Percentiles rank a stretch among this genome's conserved stretches.
Conservation (phyloP, 2,888 invertebrate species). For the Rotaria macrura region DNA sequence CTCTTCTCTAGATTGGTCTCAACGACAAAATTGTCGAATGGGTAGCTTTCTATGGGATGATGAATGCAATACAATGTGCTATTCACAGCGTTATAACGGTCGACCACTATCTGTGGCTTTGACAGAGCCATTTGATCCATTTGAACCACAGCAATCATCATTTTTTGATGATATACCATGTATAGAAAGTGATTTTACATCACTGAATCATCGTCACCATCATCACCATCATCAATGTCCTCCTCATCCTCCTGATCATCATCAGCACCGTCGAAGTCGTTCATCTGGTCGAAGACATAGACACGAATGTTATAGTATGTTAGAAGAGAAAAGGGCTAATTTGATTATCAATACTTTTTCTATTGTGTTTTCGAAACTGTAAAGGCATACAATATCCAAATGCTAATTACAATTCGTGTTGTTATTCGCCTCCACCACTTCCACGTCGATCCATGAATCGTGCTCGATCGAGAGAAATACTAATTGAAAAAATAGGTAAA, state of each 20-base stretch:
- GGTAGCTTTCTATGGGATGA: neutral
- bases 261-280: neutral
- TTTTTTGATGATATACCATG: neutral
- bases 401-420: neutral
- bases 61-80: neutral
- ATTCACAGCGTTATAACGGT: neutral
- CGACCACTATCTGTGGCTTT: neutral
- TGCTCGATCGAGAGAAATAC: neutral
- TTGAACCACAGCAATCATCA: neutral
- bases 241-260: neutral
- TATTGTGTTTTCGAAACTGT: neutral
- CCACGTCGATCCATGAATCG: neutral
- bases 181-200: neutral
- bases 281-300: neutral
- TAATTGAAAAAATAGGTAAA: conserved; percentile 1
- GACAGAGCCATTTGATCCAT: neutral
- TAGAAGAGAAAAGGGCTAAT: neutral
- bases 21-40: neutral
- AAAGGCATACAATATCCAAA: neutral
- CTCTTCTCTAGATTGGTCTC: neutral
- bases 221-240: neutral
- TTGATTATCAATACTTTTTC: neutral
- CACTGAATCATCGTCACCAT: neutral
- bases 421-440: neutral
- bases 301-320: conserved; percentile 2